Conservation (phyloP, 2,888 invertebrate species). For the Muscina levida region DNA sequence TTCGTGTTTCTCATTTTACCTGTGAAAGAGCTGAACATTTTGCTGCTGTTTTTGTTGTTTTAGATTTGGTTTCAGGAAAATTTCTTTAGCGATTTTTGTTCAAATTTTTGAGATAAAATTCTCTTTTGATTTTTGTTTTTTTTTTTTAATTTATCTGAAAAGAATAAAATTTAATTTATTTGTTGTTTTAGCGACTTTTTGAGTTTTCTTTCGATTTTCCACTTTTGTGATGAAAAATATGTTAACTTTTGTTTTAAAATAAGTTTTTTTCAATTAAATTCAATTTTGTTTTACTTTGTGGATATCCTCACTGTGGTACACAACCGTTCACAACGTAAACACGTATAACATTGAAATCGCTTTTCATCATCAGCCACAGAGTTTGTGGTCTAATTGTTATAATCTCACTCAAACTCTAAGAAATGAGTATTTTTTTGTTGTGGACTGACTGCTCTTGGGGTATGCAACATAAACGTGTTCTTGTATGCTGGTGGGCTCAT, state of each 20-base stretch:
- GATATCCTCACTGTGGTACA: constrained; percentile 62
- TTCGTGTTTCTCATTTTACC: constrained; percentile 75
- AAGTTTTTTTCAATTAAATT: constrained; percentile 18
- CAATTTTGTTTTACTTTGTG: constrained; percentile 25
- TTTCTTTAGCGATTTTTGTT: constrained; percentile 33
- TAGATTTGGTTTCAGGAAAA: constrained; percentile 28
- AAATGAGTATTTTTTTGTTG: constrained; percentile 58
- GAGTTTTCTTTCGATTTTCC: constrained; percentile 26
- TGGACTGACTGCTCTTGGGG: too few relatives aligned
- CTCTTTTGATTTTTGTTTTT: constrained; percentile 17
- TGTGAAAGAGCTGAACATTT: constrained; percentile 80
- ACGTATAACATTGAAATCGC: constrained; percentile 70
- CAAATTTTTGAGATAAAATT: constrained; percentile 13
- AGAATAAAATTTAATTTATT: constrained; percentile 32
- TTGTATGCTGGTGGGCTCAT: too few relatives aligned
- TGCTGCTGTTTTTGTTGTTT: constrained; percentile 63
- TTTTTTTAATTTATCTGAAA: constrained; percentile 41
- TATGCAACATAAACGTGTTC: constrained; percentile 27
- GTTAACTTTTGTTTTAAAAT: constrained; percentile 17
- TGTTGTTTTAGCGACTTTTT: constrained; percentile 43
- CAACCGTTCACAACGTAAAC: constrained; percentile 73
- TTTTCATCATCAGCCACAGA: constrained; percentile 22
- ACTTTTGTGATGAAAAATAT: background rate
- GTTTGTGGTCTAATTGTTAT: constrained; percentile 39
- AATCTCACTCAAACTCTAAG: constrained; percentile 24